Evolutionary conservation across 2,888 invertebrate genomes (phyloP), one percentile per base, ranked within the genome.

Genomic region (Myopa tessellatipennis): DNA sequence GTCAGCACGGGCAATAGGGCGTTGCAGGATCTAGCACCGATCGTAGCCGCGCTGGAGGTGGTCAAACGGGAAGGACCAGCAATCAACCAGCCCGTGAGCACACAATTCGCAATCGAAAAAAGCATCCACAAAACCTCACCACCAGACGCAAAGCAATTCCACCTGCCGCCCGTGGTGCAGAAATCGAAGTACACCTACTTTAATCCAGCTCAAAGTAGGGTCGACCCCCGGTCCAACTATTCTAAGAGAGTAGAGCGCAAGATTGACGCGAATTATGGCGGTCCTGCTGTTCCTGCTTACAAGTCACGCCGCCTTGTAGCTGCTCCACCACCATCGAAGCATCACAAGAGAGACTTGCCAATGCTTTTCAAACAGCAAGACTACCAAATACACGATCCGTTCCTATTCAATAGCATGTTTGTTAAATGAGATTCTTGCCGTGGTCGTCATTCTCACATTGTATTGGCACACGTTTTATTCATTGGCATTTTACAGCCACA

Each of bases 11-110:
- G 79, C 3, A 78, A 77, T 34, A 84, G 81, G 61, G 83, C 85
- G 0, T 80, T 87, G 4, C 82, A 84, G 50, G 85, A 88, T 80
- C 77, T 87, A 40, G 81, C 87, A 4, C 87, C 87, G 36, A 88
- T 87, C 16, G 85, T 88, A 55, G 87, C 88, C 5, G 87, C 87
- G 0, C 70, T 87, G 63, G 88, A 88, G 79, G 87, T 87, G 76
- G 86, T 87, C 77, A 86, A 87, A 61, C 82, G 83, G 0, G 83
- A 84, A 38, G 82, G 81, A 0, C 71, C 80, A 1, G 61, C 75
- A 34, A 50, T 69, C 4, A 77, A 79, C 16, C 77, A 73, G 61
- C 82, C 72, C 10, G 80, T 80, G 0, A 81, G 81, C 18, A 83
- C 84, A 1, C 84, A 83, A 45, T 88, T 85, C 79, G 76, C 86